Evolutionary conservation across 2,797 vertebrate genomes (phyloP), one percentile per base, ranked within the genome.

Genomic region (Gallirallus australis): DNA sequence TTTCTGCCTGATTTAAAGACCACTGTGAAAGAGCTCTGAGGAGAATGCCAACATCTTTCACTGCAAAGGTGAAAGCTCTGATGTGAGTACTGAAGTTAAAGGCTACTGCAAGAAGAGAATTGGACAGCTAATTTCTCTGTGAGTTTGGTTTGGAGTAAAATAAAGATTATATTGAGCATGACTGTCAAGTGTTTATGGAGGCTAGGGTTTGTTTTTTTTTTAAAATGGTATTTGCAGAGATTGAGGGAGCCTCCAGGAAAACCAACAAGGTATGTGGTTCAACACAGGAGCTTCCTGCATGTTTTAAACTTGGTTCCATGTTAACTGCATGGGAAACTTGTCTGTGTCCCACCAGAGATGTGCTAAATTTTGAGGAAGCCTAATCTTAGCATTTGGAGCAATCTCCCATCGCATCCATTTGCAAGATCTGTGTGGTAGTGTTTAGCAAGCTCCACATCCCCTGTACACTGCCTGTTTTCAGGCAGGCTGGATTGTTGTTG

Each of bases 1-100:
- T 84, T 93, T 95, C 71, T 89, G 70, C 27, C 39, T 86, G 61
- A 45, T 88, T 82, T 88, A 78, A 86, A 94, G 57, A 65, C 19
- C 9, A 4, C 25, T 81, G 61, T 65, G 61, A 86, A 90, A 87
- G 50, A 28, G 25, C 45, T 86, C 57, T 69, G 80, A 90, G 53
- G 15, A 84, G 50, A 31, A 82, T 76, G 40, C 37, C 30, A 52
- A 7, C 28, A 78, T 54, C 24, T 75, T 86, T 90, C 54, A 39
- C 37, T 0, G 2, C 54, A 50, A 65, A 91, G 64, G 50, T 61
- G 61, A 71, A 91, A 83, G 33, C 40, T 86, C 81, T 90, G 61
- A 48, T 85, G 13, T 5, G 39, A 35, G 12, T 0, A 1, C 37
- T 71, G 33, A 82, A 83, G 77, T 72, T 48, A 82, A 75, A 89